phyloP scores from a whole-genome alignment of 2,113 vertebrate species.

The Ceyx margarethae region DNA sequence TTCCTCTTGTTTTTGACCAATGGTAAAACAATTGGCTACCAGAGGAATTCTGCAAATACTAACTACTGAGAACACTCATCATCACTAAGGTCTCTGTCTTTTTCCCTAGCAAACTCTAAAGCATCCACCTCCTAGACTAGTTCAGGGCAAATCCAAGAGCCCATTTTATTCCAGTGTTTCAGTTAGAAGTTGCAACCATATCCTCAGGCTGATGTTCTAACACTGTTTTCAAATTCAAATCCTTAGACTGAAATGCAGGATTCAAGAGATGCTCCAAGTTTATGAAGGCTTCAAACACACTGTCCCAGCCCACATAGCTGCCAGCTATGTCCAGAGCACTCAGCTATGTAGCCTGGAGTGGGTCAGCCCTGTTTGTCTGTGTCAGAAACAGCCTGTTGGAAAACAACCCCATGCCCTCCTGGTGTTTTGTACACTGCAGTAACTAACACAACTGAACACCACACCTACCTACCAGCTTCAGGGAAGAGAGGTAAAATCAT shows the following conservation, averaged over 20 bases:
- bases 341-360: neutral
- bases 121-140: accelerated
- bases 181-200: neutral
- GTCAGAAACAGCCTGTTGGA: neutral
- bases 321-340: neutral
- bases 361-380: accelerated
- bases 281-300: neutral
- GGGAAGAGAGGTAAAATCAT: neutral
- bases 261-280: neutral
- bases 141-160: neutral
- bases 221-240: neutral
- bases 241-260: neutral
- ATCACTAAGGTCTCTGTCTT: neutral
- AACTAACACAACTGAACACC: neutral
- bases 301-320: neutral
- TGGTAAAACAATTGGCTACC: neutral
- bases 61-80: neutral
- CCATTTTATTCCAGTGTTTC: neutral
- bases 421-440: neutral
- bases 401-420: neutral
- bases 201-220: neutral
- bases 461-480: neutral
- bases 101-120: neutral
- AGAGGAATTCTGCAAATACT: neutral
- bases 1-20: neutral